These are phyloP conservation scores for Porites divaricata DNA, from an alignment of 92 coral and sea anemone genomes.

Conservation along the genomic window DNA sequence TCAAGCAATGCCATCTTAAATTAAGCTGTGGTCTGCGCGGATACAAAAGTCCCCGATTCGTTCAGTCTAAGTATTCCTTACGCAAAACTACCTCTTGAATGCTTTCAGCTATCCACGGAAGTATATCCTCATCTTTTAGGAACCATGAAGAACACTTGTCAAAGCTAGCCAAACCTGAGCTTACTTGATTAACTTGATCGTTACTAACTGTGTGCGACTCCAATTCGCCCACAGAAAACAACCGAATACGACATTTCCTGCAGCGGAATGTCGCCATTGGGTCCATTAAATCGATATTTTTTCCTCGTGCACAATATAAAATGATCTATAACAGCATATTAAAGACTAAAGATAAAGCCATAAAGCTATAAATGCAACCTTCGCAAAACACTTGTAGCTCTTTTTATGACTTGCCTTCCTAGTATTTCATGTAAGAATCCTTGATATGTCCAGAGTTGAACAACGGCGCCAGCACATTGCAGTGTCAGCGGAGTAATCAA, in stretches of 20 bases:
- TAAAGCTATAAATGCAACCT: too few relatives aligned
- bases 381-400: too few relatives aligned
- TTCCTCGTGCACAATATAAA: too few relatives aligned
- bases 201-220: conserved; percentile 14
- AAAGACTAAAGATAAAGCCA: not conserved
- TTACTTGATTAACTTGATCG: not conserved
- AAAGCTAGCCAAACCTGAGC: conserved; percentile 3
- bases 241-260: conserved; percentile 69
- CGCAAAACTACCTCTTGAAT: conserved; percentile 59
- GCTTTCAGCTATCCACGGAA: conserved; percentile 73
- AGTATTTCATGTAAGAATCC: too few relatives aligned
- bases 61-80: not conserved
- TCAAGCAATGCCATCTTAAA: too few relatives aligned
- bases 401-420: too few relatives aligned
- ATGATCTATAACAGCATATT: too few relatives aligned
- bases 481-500: not conserved
- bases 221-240: conserved; percentile 60
- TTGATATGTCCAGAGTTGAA: too few relatives aligned
- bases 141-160: conserved; percentile 75
- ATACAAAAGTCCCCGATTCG: not conserved
- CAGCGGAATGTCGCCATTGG: conserved; percentile 62
- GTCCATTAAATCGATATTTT: not conserved
- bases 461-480: too few relatives aligned
- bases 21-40: too few relatives aligned
- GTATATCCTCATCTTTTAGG: conserved; percentile 47